Base-by-base conservation (phyloP, 2,888 invertebrate species). In the Zaprionus obscuricornis region DNA sequence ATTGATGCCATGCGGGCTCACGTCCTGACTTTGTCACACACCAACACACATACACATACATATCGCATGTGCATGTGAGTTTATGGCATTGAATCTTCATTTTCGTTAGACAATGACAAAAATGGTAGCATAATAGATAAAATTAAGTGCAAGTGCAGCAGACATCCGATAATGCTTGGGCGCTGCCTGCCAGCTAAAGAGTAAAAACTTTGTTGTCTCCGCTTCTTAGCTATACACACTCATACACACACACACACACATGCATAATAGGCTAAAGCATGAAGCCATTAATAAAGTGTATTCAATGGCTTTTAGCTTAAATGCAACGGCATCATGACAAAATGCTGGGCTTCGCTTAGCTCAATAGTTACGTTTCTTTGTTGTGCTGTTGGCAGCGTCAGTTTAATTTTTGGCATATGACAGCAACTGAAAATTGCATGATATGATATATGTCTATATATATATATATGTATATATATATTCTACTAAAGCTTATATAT, bases 111-210 rank as follows among this genome's bases (percentile, higher is more conserved):
- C 86, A 81, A 86, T 70, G 86, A 68, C 82, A 73, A 82, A 77
- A 86, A 78, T 78, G 29, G 58, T 24, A 57, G 82, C 59, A 84
- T 84, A 82, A 84, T 84, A 71, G 85, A 84, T 86, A 71, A 76
- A 81, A 82, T 81, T 68, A 76, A 86, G 86, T 85, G 82, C 82
- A 81, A 84, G 73, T 85, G 84, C 76, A 75, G 72, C 68, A 60
- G 77, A 68, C 81, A 66, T 50, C 52, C 34, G 36, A 34, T 37
- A 59, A n/a, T n/a, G n/a, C n/a, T n/a, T n/a, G n/a, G n/a, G n/a
- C n/a, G n/a, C n/a, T n/a, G 7, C 34, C 3, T 27, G 20, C 6
- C 17, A 27, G 20, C 31, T 13, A 46, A 40, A 18, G 26, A 22
- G 34, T 14, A 37, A 47, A n/a, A 55, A 40, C 42, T 49, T 55